Percentiles rank a stretch among this genome's conserved stretches.
phyloP scores from a whole-genome alignment of 2,888 invertebrate species.

The Sinodicranocentrus sp. region DNA sequence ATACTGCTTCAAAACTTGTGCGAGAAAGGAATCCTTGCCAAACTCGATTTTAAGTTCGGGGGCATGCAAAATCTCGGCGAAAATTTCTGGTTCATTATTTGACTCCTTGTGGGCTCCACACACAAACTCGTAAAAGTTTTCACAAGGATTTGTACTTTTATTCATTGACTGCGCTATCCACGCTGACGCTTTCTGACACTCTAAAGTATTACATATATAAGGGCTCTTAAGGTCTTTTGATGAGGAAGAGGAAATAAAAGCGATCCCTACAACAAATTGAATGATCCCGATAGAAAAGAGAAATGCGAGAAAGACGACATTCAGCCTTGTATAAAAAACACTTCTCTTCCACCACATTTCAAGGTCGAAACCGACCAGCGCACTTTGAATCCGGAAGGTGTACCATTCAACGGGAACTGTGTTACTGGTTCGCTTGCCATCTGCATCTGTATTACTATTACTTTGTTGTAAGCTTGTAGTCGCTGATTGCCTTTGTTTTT shows the following conservation, averaged over 20 bases:
- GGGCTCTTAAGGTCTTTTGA: neutral
- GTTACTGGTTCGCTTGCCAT: too few species aligned
- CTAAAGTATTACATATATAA: conserved; percentile 15
- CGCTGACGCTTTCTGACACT: conserved; percentile 24
- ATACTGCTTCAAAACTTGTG: conserved; percentile 9
- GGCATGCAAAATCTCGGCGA: neutral
- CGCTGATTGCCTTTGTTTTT: too few species aligned
- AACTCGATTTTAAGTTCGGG: conserved; percentile 18
- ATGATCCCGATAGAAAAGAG: neutral
- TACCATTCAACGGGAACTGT: conserved; percentile 1
- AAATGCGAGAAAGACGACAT: conserved; percentile 8
- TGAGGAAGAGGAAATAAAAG: neutral
- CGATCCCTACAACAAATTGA: neutral
- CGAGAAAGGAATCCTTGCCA: conserved; percentile 4
- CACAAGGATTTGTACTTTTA: conserved; percentile 55
- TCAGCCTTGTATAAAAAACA: neutral
- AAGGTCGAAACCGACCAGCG: conserved; percentile 9
- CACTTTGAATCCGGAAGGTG: neutral
- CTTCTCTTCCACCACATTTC: conserved; percentile 45
- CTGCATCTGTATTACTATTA: too few species aligned
- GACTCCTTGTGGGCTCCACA: conserved; percentile 49
- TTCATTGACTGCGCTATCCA: conserved; percentile 57
- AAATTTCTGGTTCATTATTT: neutral
- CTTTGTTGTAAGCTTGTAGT: too few species aligned
- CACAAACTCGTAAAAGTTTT: conserved; percentile 67